Evolutionary conservation across 2,888 invertebrate genomes (phyloP).

Genomic region (Lithophane socia): DNA sequence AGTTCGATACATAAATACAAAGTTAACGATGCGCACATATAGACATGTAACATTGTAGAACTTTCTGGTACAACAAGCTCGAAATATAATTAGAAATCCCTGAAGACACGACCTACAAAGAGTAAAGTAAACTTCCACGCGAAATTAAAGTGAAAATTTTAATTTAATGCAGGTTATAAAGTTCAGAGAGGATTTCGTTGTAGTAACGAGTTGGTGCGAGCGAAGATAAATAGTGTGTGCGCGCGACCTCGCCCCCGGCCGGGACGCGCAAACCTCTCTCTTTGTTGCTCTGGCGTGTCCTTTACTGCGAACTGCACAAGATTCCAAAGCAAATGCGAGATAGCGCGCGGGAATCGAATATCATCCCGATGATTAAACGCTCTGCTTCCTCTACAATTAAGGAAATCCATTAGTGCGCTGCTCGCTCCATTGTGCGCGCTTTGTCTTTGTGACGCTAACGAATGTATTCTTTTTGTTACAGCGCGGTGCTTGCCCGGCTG

Average conservation of each 20-base stretch:
- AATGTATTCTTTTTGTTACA: conserved; percentile 91
- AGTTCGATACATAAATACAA: conserved; percentile 83
- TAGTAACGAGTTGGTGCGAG: conserved; percentile 70
- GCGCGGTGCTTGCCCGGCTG: conserved; percentile 98
- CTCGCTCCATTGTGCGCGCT: conserved; percentile 68
- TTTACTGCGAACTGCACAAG: conserved; percentile 77
- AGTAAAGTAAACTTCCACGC: conserved; percentile 49
- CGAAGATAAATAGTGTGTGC: conserved; percentile 81
- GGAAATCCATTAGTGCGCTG: conserved; percentile 73
- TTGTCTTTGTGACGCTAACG: conserved; percentile 83
- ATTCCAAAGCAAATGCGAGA: conserved; percentile 73
- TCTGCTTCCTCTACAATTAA: conserved; percentile 73
- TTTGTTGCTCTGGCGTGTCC: conserved; percentile 80
- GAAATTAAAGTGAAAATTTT: conserved; percentile 65
- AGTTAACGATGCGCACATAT: conserved; percentile 85
- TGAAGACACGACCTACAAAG: conserved; percentile 30
- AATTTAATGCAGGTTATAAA: conserved; percentile 74
- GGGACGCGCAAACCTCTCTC: conserved; percentile 86
- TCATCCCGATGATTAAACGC: conserved; percentile 75
- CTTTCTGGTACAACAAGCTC: conserved; percentile 42
- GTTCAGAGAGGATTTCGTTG: conserved; percentile 67
- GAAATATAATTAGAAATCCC: conserved; percentile 59
- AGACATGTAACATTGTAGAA: conserved; percentile 65
- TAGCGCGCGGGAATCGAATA: conserved; percentile 69
- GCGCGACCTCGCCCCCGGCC: conserved; percentile 85